Evolutionary conservation across 2,888 invertebrate genomes (phyloP), one percentile per base, ranked within the genome.

Genomic region (Zeuzera pyrina): DNA sequence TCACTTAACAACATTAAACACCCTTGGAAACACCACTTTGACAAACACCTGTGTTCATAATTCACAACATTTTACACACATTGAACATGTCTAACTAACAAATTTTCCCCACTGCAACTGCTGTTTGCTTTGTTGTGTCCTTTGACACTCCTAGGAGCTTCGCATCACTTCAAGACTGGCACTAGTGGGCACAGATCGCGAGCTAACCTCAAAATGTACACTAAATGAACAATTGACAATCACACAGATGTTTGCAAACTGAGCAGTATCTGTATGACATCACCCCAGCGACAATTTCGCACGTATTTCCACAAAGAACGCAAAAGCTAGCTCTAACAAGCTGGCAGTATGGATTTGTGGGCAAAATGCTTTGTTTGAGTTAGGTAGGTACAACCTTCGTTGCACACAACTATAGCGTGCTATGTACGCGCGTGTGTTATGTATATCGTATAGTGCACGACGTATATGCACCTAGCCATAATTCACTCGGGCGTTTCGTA

Each of bases 341-440:
- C 57, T 56, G 56, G 59, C 63, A 53, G 53, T 66, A 65, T 63
- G 63, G 72, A 70, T 70, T 71, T 65, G 69, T 67, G 70, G 65
- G 67, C 70, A 61, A 69, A 79, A 68, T 72, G 81, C 81, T 83
- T 83, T 83, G 81, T 83, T 78, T 71, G 77, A 77, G 67, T 69
- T 5, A 67, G 66, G 63, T 68, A 72, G 64, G 68, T 69, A 72
- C 73, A 79, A 79, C 78, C 78, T 81, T 73, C 74, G 61, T 64
- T 68, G 71, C 71, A 63, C 71, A 56, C 57, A 62, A 45, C 59
- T 70, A 68, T 68, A 72, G 47, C n/a, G n/a, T n/a, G n/a, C 57
- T 60, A 59, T 60, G 62, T 70, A 65, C 57, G 57, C 63, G 66
- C 63, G 67, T 70, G 62, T 57, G 65, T 63, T 65, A 55, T 50